phyloP scores from a whole-genome alignment of 2,113 vertebrate genomes.

The Sphyrna mokarran region DNA sequence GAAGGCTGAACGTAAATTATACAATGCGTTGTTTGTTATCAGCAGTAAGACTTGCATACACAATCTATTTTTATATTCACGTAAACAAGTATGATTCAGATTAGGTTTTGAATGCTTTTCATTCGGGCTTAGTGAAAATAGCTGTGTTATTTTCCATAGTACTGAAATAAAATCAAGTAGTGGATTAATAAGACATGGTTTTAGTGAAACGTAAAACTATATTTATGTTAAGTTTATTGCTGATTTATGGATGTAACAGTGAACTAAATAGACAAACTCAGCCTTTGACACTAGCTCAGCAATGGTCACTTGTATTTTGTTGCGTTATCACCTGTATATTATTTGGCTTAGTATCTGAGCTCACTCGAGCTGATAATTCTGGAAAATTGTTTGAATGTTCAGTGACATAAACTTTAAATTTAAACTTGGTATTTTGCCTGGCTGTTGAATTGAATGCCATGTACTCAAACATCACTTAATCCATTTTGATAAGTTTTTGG shows the following conservation, averaged over 20 bases:
- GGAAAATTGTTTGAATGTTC: not conserved
- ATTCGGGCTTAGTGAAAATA: not conserved
- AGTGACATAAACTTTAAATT: not conserved
- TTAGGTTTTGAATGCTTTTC: not conserved
- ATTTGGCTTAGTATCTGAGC: not conserved
- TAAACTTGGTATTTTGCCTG: not conserved
- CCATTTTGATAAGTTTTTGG: not conserved
- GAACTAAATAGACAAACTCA: not conserved
- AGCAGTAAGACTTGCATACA: not conserved
- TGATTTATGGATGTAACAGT: not conserved
- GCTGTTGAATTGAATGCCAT: not conserved
- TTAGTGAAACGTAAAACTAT: not conserved
- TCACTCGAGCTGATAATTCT: not conserved
- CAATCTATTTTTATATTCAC: not conserved
- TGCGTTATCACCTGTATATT: no score
- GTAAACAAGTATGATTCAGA: not conserved
- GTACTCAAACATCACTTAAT: not conserved
- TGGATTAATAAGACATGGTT: not conserved
- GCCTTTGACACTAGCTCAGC: not conserved
- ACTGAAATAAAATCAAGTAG: not conserved
- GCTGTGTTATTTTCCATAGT: not conserved
- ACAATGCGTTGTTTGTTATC: not conserved
- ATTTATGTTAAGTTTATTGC: not conserved
- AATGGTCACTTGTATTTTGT: not conserved
- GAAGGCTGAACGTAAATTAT: not conserved